Evolutionary conservation across 64 coral and sea anemone genomes (phyloP).

Genomic region (Hydrozoanthus tunicans): DNA sequence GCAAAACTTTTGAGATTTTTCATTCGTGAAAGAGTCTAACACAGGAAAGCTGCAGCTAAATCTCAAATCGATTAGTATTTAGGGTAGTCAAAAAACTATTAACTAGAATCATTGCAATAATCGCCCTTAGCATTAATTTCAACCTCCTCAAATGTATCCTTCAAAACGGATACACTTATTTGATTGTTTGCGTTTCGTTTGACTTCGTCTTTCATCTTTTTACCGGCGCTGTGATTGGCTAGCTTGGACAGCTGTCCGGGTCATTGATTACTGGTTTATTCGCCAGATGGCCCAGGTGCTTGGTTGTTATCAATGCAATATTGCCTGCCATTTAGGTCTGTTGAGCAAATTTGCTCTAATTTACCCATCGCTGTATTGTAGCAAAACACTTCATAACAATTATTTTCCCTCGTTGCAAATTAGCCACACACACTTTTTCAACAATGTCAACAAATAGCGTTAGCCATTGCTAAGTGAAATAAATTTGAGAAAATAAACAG

Average conservation of each 20-base stretch:
- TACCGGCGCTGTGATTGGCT: constrained; percentile 64
- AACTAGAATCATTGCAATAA: constrained; percentile 10
- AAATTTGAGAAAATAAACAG: constrained; percentile 77
- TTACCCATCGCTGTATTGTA: constrained; percentile 91
- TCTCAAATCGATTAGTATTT: constrained; percentile 5
- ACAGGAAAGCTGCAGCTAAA: neutral
- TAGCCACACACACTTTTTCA: constrained; percentile 56
- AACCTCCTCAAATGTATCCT: constrained; percentile 65
- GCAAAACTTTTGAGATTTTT: constrained; percentile 24
- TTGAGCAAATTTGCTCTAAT: constrained; percentile 84
- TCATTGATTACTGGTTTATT: constrained; percentile 63
- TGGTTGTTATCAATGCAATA: constrained; percentile 69
- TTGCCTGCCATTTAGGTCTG: constrained; percentile 73
- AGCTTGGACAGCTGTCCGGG: constrained; percentile 67
- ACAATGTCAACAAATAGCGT: constrained; percentile 69
- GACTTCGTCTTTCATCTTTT: constrained; percentile 56
- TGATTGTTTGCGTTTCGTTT: constrained; percentile 88
- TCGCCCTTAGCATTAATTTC: constrained; percentile 25
- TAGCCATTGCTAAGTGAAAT: constrained; percentile 72
- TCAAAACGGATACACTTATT: constrained; percentile 84
- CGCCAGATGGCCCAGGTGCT: constrained; percentile 88
- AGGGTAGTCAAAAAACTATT: neutral
- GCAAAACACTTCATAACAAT: constrained; percentile 95
- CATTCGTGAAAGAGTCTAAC: neutral
- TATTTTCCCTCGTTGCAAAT: constrained; percentile 78